phyloP scores from a whole-genome alignment of 2,113 vertebrate genomes.

The Miniopterus natalensis region DNA sequence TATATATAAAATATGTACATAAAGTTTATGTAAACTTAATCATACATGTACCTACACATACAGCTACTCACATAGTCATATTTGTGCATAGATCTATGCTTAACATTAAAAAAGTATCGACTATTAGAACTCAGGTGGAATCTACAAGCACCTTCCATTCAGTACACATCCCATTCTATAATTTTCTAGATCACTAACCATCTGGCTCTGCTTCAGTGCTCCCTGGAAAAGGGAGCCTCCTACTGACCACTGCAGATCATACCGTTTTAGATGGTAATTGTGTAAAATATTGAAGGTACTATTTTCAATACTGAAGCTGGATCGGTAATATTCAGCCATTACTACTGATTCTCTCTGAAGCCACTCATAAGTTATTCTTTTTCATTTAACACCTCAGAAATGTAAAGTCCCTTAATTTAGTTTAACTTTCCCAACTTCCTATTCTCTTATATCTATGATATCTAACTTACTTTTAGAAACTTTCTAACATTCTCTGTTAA shows the following conservation, averaged over 20 bases:
- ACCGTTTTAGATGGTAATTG: neutral
- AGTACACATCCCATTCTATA: neutral
- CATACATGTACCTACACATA: neutral
- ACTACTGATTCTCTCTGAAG: neutral
- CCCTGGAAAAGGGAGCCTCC: neutral
- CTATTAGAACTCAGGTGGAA: neutral
- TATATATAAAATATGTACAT: neutral
- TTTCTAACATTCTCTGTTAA: conserved; percentile 5
- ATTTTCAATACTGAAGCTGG: neutral
- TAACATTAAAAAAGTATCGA: neutral
- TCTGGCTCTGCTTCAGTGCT: neutral
- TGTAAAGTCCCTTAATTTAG: neutral
- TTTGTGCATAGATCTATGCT: neutral
- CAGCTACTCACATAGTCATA: neutral
- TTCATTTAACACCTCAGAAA: neutral
- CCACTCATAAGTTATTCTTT: conserved; percentile 19
- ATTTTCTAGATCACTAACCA: conserved; percentile 3
- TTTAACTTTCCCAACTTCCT: neutral
- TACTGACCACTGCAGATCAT: neutral
- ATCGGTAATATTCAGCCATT: neutral
- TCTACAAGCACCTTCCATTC: neutral
- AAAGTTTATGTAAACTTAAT: neutral
- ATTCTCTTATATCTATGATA: neutral
- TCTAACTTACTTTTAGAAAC: conserved; percentile 7
- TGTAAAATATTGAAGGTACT: neutral